Conservation (phyloP, 2,888 invertebrate species). For the Agriopis aurantiaria region DNA sequence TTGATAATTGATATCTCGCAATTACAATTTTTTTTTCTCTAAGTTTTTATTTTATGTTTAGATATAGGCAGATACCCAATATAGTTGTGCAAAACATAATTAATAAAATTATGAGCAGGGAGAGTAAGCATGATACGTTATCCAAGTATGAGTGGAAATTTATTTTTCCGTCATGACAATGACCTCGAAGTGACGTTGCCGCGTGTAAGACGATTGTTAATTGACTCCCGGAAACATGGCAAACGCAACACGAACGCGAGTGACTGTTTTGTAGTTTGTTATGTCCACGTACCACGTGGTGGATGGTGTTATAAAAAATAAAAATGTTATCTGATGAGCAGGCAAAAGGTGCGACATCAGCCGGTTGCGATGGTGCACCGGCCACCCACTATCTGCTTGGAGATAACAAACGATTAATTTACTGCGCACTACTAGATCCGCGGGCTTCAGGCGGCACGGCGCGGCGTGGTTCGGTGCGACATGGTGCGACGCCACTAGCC, state of each 20-base stretch:
- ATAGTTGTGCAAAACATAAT: no score
- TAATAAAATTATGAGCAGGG: no score
- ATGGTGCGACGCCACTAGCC: neutral
- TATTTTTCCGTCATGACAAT: neutral
- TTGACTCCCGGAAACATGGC: slow-evolving; percentile 3
- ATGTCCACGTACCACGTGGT: neutral
- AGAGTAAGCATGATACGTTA: neutral
- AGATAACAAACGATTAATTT: slow-evolving; percentile 9
- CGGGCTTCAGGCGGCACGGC: neutral
- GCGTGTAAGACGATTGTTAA: neutral
- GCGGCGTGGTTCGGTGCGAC: neutral
- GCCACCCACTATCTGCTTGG: neutral
- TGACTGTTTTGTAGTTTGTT: neutral
- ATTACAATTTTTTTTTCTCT: no score
- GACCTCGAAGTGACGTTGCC: slow-evolving; percentile 4
- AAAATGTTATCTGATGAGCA: neutral
- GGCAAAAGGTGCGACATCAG: neutral
- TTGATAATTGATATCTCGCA: no score
- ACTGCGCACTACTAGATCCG: slow-evolving; percentile 7
- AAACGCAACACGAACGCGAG: slow-evolving; percentile 2
- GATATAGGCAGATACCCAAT: no score
- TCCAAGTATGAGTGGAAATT: neutral
- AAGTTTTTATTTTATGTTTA: no score
- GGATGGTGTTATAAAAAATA: neutral
- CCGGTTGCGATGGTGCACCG: neutral